Base-by-base conservation (phyloP, 2,888 invertebrate genomes). In the Drosophila neonasuta region DNA sequence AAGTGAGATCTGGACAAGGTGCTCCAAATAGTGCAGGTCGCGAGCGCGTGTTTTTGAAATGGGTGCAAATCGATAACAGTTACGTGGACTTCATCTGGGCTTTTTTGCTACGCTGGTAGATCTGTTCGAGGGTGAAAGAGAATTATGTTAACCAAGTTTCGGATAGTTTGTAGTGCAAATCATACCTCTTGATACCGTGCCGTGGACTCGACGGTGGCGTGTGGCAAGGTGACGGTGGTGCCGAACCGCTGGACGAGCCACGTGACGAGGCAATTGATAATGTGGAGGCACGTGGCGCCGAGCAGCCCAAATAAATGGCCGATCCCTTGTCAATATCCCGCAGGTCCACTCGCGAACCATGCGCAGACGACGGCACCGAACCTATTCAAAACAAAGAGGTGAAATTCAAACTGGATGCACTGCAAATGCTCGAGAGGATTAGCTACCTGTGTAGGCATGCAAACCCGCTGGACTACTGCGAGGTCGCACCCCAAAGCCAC, bases 401-500 rank as follows among this genome's bases (percentile, higher is more conserved):
- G 3, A 42, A 42, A 10, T 5, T 42, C 2, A 15, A 17, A 7
- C 2, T 42, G 17, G 9, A 41, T 11, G 36, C 11, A 10, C 10
- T 3, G 1, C 5, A 8, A 41, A 13, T 17, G 59, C 13, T 36
- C 5, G 4, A n/a, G 36, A 6, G n/a, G 36, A 5, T 36, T 36
- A n/a, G 11, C 68, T 91, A 90, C 94, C 94, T 76, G 95, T 95
- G 86, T 95, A 95, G 78, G 94, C 94, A 88, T 94, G 93, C 65
- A 96, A 92, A n/a, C 95, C 95, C 10, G 95, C 94, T 4, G 96
- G 96, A 68, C 95, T 95, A 52, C 95, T 95, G 76, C 95, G 92
- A 1, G 96, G 95, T 74, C 96, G 91, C 80, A 93, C 92, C 48
- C 82, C 79, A 55, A 90, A 80, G 2, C 89, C 89, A 71, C 90